Percentiles rank a stretch among this genome's conserved stretches.
These are phyloP conservation scores for Allochrocebus solatus DNA, from an alignment of 2,797 vertebrate genomes.

Conservation along the genomic window DNA sequence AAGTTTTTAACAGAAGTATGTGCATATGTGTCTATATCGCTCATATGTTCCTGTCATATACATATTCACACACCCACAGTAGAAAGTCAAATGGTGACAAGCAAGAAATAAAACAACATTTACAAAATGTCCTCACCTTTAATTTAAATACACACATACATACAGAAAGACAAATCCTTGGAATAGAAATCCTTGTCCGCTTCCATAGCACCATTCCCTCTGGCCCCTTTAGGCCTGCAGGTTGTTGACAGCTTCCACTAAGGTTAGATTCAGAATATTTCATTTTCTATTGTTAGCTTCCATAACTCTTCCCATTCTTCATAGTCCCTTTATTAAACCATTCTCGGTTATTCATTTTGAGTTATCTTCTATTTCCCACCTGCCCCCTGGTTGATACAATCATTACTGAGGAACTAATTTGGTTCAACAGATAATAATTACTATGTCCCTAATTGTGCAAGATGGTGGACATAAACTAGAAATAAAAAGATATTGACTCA, in stretches of 20 bases:
- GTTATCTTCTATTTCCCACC: background rate
- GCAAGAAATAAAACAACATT: background rate
- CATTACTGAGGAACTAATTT: background rate
- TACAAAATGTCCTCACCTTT: background rate
- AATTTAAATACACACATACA: background rate
- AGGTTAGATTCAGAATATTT: background rate
- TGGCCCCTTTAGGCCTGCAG: background rate
- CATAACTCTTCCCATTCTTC: background rate
- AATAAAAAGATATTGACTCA: background rate
- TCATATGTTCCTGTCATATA: background rate
- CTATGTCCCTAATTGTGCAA: background rate
- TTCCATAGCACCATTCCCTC: background rate
- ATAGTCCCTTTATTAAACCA: background rate
- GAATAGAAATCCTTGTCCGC: background rate
- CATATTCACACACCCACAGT: background rate
- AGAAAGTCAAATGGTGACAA: background rate
- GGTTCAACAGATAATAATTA: background rate
- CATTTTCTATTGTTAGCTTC: background rate
- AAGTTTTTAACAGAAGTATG: background rate
- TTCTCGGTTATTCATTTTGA: background rate
- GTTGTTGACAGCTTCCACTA: background rate
- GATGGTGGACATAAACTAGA: background rate
- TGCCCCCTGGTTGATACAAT: background rate
- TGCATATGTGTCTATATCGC: background rate
- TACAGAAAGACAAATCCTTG: background rate